Percentiles rank a stretch among this genome's conserved stretches.
These are phyloP conservation scores for Uromys caudimaculatus DNA, from an alignment of 2,797 vertebrate genomes.

Conservation along the genomic window DNA sequence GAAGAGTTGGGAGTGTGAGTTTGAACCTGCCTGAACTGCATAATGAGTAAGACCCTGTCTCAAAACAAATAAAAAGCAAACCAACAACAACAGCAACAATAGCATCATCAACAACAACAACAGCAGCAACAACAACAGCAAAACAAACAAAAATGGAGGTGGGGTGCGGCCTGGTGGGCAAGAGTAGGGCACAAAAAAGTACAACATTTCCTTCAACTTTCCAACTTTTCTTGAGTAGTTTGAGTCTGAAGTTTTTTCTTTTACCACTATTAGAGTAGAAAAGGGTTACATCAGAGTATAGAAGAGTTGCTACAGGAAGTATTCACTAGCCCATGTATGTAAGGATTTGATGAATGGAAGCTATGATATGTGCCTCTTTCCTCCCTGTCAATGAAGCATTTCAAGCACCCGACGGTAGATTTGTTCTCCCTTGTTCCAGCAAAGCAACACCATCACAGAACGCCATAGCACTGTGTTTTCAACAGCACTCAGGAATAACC, in stretches of 20 bases:
- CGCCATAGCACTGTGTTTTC: neutral
- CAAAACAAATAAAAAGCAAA: neutral
- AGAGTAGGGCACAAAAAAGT: neutral
- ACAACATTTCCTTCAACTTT: neutral
- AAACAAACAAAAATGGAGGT: neutral
- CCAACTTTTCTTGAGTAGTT: neutral
- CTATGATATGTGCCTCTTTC: neutral
- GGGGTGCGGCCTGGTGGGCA: no score
- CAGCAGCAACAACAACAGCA: neutral
- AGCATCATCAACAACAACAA: neutral
- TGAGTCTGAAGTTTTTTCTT: constrained; percentile 6
- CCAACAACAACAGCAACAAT: neutral
- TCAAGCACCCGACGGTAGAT: neutral
- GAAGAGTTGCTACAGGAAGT: neutral
- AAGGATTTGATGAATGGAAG: neutral
- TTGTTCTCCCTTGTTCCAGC: neutral
- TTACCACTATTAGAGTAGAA: neutral
- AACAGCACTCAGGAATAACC: neutral
- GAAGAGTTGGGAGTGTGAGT: neutral
- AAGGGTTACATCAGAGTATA: neutral
- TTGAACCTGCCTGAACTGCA: neutral
- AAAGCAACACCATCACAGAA: neutral
- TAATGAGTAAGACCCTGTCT: neutral
- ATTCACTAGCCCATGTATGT: neutral
- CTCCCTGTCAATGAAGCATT: neutral